phyloP scores from a whole-genome alignment of 2,888 invertebrate species.

The Barypeithes pellucidus region DNA sequence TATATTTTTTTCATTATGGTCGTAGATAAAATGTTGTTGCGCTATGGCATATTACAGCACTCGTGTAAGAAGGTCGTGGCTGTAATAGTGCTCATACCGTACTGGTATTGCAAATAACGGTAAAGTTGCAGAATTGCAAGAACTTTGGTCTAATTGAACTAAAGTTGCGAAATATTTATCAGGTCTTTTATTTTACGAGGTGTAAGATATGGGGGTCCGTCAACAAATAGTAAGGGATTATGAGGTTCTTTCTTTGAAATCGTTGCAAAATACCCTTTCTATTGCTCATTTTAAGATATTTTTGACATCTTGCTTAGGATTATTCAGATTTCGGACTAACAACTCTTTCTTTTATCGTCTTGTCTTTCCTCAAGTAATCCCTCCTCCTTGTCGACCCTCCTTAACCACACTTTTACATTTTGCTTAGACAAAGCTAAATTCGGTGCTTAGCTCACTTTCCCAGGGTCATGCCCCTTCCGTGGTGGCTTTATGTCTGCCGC shows the following conservation, averaged over 20 bases:
- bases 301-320: no score
- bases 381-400: neutral
- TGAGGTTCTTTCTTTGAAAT: no score
- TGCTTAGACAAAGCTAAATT: slow-evolving; percentile 51
- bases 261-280: no score
- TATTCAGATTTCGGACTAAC: no score
- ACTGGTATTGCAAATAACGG: slow-evolving; percentile 25
- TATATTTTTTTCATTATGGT: no score
- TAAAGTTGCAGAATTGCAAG: slow-evolving; percentile 29
- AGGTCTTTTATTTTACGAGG: slow-evolving; percentile 10
- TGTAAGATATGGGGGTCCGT: neutral
- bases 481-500: slow-evolving; percentile 79
- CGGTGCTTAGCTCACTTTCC: slow-evolving; percentile 50
- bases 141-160: slow-evolving; percentile 48
- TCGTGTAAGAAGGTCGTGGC: no score
- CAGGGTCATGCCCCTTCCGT: slow-evolving; percentile 53
- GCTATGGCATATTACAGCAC: no score
- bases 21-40: no score
- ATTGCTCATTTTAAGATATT: no score
- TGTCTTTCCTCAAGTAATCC: neutral
- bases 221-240: no score
- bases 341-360: neutral
- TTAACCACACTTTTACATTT: slow-evolving; percentile 17
- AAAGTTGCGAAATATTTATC: slow-evolving; percentile 27
- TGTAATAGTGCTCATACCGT: no score